A percentile compares a stretch with the other conserved stretches of the same genome.
These are phyloP conservation scores for Aleadryas rufinucha DNA, from an alignment of 2,113 vertebrate species.

Conservation along the genomic window DNA sequence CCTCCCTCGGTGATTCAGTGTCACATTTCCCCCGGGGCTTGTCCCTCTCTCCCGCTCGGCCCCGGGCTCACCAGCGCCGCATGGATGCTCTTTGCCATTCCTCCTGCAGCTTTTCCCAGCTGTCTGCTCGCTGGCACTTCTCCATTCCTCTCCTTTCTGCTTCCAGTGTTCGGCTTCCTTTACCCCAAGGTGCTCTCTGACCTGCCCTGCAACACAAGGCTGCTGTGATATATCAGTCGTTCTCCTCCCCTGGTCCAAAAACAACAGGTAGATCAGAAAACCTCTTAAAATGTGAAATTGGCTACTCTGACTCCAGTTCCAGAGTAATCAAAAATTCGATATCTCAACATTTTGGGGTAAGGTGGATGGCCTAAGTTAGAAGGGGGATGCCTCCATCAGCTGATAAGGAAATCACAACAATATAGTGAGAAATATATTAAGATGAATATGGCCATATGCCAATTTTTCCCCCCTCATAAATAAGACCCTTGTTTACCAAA, in stretches of 20 bases:
- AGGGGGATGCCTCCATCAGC: neutral
- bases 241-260: neutral
- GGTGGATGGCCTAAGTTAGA: neutral
- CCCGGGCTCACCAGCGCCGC: fast-evolving
- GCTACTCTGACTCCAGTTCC: neutral
- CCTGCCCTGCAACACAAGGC: too few species aligned
- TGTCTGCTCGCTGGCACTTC: neutral
- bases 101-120: neutral
- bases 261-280: neutral
- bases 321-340: neutral
- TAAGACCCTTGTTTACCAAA: constrained; percentile 75
- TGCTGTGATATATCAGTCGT: fast-evolving
- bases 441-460: constrained; percentile 9
- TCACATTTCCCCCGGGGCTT: neutral
- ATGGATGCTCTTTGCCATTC: neutral
- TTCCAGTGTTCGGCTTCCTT: neutral
- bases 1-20: neutral
- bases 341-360: neutral
- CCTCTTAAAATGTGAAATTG: neutral
- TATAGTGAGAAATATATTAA: neutral
- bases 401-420: neutral
- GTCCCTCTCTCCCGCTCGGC: neutral
- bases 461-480: neutral
- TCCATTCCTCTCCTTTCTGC: neutral
- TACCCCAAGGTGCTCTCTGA: neutral